phyloP scores from a whole-genome alignment of 2,797 vertebrate genomes.

The Petrocephalus sullivani region DNA sequence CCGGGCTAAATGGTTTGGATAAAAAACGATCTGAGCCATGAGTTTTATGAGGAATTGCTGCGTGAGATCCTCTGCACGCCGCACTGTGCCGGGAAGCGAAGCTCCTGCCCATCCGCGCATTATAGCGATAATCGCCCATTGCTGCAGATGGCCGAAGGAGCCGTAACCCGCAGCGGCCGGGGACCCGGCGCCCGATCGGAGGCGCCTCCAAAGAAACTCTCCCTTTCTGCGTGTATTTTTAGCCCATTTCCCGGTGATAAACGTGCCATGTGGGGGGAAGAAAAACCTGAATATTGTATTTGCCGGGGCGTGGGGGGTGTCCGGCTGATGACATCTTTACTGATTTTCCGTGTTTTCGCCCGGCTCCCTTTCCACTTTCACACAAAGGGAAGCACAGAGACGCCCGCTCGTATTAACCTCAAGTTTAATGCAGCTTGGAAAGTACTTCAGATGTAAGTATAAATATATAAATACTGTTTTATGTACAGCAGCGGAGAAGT shows the following conservation, averaged over 20 bases:
- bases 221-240: background rate
- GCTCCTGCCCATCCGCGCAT: too few species aligned
- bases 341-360: background rate
- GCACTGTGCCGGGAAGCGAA: too few species aligned
- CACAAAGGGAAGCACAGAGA: background rate
- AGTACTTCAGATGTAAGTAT: constrained; percentile 42
- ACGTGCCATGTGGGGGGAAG: background rate
- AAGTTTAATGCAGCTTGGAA: constrained; percentile 42
- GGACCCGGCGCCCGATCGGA: too few species aligned
- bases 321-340: background rate
- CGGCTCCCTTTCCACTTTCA: background rate
- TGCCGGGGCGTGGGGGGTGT: background rate
- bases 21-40: background rate
- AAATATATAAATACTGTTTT: constrained; percentile 58
- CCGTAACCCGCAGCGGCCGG: too few species aligned
- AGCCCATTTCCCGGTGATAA: background rate
- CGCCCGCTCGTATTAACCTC: constrained; percentile 29
- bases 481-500: constrained; percentile 51
- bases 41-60: too few species aligned
- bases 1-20: background rate
- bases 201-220: background rate
- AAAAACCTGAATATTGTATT: background rate
- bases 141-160: too few species aligned
- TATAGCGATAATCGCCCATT: too few species aligned
- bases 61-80: too few species aligned